Evolutionary conservation across 2,113 vertebrate genomes (phyloP).

Genomic region (Gallinago jamesoni): DNA sequence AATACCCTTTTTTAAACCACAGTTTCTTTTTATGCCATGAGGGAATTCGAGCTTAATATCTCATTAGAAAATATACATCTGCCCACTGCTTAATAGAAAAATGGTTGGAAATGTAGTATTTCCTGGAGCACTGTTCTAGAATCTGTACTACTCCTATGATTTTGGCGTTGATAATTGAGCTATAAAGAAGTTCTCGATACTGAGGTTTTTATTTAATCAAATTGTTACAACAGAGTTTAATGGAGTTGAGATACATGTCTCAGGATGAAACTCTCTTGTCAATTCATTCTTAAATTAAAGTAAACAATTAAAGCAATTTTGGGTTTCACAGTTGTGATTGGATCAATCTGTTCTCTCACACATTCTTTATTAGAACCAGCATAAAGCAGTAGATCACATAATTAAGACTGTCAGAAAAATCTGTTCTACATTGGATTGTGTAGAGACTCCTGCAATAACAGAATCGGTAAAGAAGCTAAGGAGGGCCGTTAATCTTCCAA

Average conservation of each 20-base stretch:
- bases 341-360: conserved; percentile 8
- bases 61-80: neutral
- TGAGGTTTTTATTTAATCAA: neutral
- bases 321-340: neutral
- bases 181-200: neutral
- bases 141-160: neutral
- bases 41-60: neutral
- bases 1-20: neutral
- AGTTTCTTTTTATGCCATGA: neutral
- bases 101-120: neutral
- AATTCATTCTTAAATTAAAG: neutral
- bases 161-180: neutral
- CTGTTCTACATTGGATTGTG: conserved; percentile 88
- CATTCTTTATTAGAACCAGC: conserved; percentile 78
- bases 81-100: neutral
- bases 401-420: conserved; percentile 91
- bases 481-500: conserved; percentile 87
- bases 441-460: conserved; percentile 88
- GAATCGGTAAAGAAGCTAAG: conserved; percentile 87
- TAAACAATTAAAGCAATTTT: neutral
- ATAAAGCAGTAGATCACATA: conserved; percentile 87
- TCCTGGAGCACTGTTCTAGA: neutral
- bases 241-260: neutral
- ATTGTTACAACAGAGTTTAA: neutral
- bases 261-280: neutral